phyloP scores from a whole-genome alignment of 2,888 invertebrate species.

The Cryptus viduatorius region DNA sequence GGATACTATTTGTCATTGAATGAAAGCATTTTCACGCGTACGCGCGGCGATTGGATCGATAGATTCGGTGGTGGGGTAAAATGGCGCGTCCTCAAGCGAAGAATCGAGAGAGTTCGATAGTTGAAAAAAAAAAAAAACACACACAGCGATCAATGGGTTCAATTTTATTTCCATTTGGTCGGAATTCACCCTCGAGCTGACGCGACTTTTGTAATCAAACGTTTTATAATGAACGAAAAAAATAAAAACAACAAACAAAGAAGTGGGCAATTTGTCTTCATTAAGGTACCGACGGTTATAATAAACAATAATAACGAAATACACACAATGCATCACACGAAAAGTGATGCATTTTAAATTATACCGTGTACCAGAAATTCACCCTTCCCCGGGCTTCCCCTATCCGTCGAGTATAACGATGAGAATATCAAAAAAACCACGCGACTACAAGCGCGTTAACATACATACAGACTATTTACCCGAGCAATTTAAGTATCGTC shows the following conservation, averaged over 20 bases:
- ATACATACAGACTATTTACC: constrained; percentile 14
- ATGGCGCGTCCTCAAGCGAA: background rate
- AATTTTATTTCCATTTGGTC: background rate
- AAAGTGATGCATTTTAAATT: constrained; percentile 26
- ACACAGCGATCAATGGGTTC: too few species aligned
- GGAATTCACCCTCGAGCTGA: background rate
- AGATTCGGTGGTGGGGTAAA: background rate
- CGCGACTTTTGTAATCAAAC: background rate
- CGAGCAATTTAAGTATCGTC: constrained; percentile 11
- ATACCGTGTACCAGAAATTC: constrained; percentile 1
- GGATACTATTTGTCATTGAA: constrained; percentile 38
- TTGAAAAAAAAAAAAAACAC: background rate
- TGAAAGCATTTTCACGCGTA: constrained; percentile 6
- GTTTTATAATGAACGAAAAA: background rate
- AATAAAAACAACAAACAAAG: background rate
- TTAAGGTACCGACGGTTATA: background rate
- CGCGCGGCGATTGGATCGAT: background rate
- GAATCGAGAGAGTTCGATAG: background rate
- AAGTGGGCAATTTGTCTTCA: background rate
- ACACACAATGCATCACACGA: background rate
- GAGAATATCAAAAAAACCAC: background rate
- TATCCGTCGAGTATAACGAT: background rate
- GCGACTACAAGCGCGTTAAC: constrained; percentile 18
- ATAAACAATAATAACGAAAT: background rate
- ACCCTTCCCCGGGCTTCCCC: background rate